Conservation (phyloP, 2,113 vertebrate species). For the Solenodon paradoxus region DNA sequence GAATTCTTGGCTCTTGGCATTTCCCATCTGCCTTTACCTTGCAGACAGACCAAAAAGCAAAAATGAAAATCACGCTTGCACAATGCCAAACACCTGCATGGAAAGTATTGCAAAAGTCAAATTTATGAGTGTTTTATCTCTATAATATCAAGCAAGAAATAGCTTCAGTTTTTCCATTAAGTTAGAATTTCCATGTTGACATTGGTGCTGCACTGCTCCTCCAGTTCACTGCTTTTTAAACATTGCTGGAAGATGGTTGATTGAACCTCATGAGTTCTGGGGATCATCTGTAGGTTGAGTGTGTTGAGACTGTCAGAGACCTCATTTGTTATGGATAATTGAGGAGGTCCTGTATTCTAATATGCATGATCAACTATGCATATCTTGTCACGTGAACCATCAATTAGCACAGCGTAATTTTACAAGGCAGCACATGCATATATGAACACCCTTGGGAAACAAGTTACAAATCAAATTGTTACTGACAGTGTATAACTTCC, state of each 20-base stretch:
- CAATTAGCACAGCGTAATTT: conserved; percentile 54
- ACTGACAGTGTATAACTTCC: conserved; percentile 4
- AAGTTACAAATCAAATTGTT: conserved; percentile 44
- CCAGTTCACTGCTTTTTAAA: neutral
- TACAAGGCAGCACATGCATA: conserved; percentile 51
- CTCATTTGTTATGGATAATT: conserved; percentile 5
- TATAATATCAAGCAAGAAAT: neutral
- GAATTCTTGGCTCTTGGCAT: neutral
- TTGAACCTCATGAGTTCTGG: neutral
- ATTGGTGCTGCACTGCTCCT: neutral
- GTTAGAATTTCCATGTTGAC: neutral
- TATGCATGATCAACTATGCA: conserved; percentile 47
- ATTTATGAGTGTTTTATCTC: conserved; percentile 12
- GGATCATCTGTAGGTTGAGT: neutral
- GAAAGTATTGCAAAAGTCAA: conserved; percentile 41
- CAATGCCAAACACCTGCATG: conserved; percentile 33
- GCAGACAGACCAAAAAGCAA: neutral
- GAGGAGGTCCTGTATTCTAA: conserved; percentile 45
- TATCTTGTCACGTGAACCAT: conserved; percentile 49
- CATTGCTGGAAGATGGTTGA: neutral
- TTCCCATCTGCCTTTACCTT: conserved; percentile 32
- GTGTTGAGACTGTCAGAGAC: neutral
- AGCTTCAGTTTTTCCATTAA: conserved; percentile 16
- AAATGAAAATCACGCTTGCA: neutral
- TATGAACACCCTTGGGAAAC: conserved; percentile 46